Conservation (phyloP, 2,888 invertebrate genomes). For the Agonum fuliginosum region DNA sequence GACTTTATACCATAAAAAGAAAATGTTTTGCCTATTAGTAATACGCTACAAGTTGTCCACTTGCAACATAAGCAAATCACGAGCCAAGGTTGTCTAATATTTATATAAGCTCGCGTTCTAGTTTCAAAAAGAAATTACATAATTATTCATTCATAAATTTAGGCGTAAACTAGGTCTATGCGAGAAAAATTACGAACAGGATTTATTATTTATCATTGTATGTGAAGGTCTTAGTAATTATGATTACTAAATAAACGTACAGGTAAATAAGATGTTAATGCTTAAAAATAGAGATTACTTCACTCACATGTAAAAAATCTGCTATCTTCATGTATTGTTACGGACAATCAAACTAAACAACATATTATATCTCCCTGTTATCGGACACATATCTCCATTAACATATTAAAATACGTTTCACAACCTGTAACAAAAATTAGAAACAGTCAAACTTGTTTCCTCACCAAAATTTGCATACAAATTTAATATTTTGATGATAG, state of each 20-base stretch:
- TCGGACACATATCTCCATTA: conserved; percentile 26
- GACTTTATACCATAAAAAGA: conserved; percentile 29
- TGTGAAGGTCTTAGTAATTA: conserved; percentile 31
- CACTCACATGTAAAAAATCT: conserved; percentile 40
- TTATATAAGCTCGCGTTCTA: conserved; percentile 24
- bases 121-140: conserved; percentile 33
- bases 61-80: conserved; percentile 32
- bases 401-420: conserved; percentile 18
- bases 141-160: conserved; percentile 29
- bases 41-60: not conserved
- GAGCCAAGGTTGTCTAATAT: conserved; percentile 38
- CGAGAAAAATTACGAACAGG: conserved; percentile 2
- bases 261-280: conserved; percentile 8
- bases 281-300: conserved; percentile 24
- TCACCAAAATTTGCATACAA: conserved; percentile 33
- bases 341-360: conserved; percentile 25
- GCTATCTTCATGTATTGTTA: conserved; percentile 27
- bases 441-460: conserved; percentile 29
- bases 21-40: conserved; percentile 27
- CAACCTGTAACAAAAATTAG: conserved; percentile 32
- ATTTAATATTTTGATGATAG: conserved; percentile 10
- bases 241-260: conserved; percentile 21
- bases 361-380: conserved; percentile 32
- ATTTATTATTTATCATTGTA: conserved; percentile 12
- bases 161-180: conserved; percentile 14